Conservation (phyloP, 2,113 vertebrate genomes). For the Notechis scutatus region DNA sequence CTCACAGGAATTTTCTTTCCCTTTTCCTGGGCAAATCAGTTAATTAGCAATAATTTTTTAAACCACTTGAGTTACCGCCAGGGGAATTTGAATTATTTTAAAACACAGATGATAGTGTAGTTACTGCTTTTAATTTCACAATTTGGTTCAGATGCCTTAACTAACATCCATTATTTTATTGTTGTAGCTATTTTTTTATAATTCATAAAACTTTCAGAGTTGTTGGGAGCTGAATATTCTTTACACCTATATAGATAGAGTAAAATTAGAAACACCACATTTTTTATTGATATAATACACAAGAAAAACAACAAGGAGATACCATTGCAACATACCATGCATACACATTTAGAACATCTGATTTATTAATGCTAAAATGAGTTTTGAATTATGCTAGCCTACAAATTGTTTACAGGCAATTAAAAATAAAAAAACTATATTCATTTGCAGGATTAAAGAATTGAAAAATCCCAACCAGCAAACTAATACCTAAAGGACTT, state of each 20-base stretch:
- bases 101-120: background rate
- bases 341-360: background rate
- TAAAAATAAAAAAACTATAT: background rate
- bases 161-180: background rate
- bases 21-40: background rate
- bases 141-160: background rate
- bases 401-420: background rate
- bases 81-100: background rate
- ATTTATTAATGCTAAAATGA: background rate
- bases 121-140: background rate
- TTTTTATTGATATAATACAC: background rate
- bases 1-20: background rate
- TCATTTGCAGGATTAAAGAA: background rate
- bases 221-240: background rate
- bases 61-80: background rate
- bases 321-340: background rate
- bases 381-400: background rate
- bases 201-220: background rate
- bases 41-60: background rate
- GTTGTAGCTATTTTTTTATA: background rate
- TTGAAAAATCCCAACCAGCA: background rate
- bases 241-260: background rate
- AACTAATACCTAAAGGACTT: background rate
- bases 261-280: background rate
- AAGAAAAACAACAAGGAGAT: background rate